Conservation (phyloP, 2,888 invertebrate genomes). For the Synergus umbraculus region DNA sequence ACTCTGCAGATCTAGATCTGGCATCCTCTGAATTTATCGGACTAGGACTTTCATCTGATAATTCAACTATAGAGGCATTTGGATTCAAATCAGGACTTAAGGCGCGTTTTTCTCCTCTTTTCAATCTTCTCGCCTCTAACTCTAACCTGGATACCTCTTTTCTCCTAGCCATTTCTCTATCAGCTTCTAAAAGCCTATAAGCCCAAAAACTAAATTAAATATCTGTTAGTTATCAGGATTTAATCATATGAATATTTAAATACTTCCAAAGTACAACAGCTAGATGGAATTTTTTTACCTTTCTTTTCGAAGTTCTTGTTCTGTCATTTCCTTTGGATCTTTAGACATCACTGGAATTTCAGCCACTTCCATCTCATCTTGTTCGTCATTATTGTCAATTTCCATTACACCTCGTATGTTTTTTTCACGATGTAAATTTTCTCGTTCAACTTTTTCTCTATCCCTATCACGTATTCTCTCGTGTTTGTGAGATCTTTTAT, state of each 20-base stretch:
- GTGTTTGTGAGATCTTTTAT: conserved; percentile 79
- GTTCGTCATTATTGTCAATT: conserved; percentile 74
- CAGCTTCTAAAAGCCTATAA: conserved; percentile 71
- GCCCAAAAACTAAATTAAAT: conserved; percentile 11
- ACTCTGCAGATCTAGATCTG: conserved; percentile 70
- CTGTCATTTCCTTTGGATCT: conserved; percentile 75
- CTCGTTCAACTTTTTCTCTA: conserved; percentile 68
- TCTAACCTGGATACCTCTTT: conserved; percentile 87
- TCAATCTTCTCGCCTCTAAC: conserved; percentile 85
- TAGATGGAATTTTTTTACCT: conserved; percentile 76
- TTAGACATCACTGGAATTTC: conserved; percentile 58
- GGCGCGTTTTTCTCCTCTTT: conserved; percentile 79
- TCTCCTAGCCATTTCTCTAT: conserved; percentile 86
- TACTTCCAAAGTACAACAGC: neutral
- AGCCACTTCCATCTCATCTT: conserved; percentile 68
- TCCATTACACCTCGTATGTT: conserved; percentile 71
- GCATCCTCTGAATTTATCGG: conserved; percentile 67
- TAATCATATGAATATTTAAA: neutral
- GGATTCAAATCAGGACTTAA: conserved; percentile 68
- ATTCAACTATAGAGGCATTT: conserved; percentile 72
- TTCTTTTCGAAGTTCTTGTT: conserved; percentile 78
- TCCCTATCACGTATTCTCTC: conserved; percentile 79
- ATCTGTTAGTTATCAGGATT: neutral
- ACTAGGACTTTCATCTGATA: conserved; percentile 72
- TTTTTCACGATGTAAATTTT: conserved; percentile 71